Evolutionary conservation across 2,888 invertebrate genomes (phyloP), one percentile per base, ranked within the genome.

Genomic region (Megalurothrips usitatus): DNA sequence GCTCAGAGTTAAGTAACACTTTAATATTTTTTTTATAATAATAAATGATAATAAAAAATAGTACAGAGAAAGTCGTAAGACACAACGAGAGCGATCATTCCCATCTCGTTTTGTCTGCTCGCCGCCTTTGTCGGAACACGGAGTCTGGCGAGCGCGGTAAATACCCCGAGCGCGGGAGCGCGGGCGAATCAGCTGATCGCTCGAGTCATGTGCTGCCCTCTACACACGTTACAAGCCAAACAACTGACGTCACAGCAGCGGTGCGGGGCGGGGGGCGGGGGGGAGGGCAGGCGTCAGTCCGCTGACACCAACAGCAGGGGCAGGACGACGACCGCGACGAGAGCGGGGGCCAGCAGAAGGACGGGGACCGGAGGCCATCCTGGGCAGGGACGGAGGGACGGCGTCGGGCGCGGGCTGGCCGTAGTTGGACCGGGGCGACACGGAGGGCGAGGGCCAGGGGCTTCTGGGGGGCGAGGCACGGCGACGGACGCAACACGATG

Each of bases 401-500:
- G 52, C 52, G 19, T 52, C 52, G 52, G 19, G 52, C 14, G 10
- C 19, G 58, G 19, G 58, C 17, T 4, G 14, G 17, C 14, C 58
- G 19, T 58, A 17, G 14, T 14, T 11, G 4, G 0, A 19, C 19
- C 14, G 52, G 52, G 52, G 49, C 52, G 52, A 17, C 11, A 12
- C 10, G 49, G 34, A 43, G 34, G 6, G 2, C 34, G 6, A 43
- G 34, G 34, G 34, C 34, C 68, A 75, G 58, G 17, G n/a, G n/a
- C n/a, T n/a, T 12, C 52, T 52, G 52, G 52, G 49, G 49, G 52
- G 52, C 52, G 8, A 17, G 52, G 52, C 52, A 6, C 52, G 6
- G 52, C 2, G 52, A 52, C 23, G 68, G 23, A 12, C 26, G 79
- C 52, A 14, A 17, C 75, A 43, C 87, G 84, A 95, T 96, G 96